Base-by-base conservation (phyloP, 2,888 invertebrate genomes). In the Anagyrus pseudococci region DNA sequence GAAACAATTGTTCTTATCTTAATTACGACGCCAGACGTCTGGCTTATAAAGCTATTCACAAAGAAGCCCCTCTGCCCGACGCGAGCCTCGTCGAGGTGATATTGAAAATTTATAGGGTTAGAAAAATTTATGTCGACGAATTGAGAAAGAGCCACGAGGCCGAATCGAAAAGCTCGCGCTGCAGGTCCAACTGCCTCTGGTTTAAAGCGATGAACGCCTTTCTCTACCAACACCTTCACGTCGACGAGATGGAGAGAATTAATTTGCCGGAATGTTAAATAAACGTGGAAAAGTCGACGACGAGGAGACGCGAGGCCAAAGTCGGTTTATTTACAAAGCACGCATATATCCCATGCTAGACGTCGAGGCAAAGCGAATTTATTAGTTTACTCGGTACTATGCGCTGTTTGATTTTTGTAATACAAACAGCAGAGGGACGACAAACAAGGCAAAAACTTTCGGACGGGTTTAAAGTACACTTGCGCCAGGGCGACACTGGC, bases 101-200 rank as follows among this genome's bases (percentile, higher is more conserved):
- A 54, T 62, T 74, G 68, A 74, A 72, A 57, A 69, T 75, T 13
- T 72, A 72, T 13, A 68, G 73, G 54, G 58, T 75, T 47, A 67
- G 73, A 19, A 67, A 66, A n/a, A 20, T 67, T 15, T 76, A 74
- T 68, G 66, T 72, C 4, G 33, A 50, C 22, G 72, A 75, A 48
- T 59, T 73, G 29, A 69, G 65, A 43, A 70, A 49, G 46, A 58
- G 70, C 15, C 59, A 67, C 4, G 50, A 62, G 22, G 69, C 70
- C 7, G 43, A 70, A 43, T 58, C 62, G 3, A 46, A 8, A 37
- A 67, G 69, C 22, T 41, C 25, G 3, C 48, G 53, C 10, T 68
- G 70, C 64, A 40, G 67, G 41, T 62, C 70, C 8, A 41, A 25
- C 7, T 43, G 64, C 3, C 54, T 63, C n/a, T 75, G 73, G 72